A percentile compares a stretch with the other conserved stretches of the same genome.
Evolutionary conservation across 2,888 invertebrate genomes (phyloP).

Genomic region (Globia sparganii): DNA sequence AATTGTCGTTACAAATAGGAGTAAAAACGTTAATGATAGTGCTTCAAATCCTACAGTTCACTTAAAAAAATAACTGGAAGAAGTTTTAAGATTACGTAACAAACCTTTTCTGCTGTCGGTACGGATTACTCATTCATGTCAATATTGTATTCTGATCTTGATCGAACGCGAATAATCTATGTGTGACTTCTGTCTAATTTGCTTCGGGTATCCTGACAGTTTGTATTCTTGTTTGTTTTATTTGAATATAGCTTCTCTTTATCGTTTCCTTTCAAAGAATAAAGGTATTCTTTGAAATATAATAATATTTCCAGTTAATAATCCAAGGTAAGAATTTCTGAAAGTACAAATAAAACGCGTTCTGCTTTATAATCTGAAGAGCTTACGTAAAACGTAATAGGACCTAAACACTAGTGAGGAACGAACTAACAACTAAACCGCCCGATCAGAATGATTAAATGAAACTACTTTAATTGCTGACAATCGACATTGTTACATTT

Average conservation of each 20-base stretch:
- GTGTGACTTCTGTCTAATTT: constrained; percentile 66
- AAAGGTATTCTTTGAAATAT: too few relatives aligned
- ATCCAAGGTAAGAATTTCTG: not conserved
- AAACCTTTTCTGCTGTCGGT: constrained; percentile 47
- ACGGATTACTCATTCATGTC: constrained; percentile 59
- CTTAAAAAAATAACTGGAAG: not conserved
- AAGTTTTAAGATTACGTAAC: constrained; percentile 43
- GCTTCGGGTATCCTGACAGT: constrained; percentile 54
- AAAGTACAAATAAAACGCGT: constrained; percentile 17
- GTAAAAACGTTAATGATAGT: constrained; percentile 3
- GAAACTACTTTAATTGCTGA: constrained; percentile 65
- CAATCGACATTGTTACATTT: constrained; percentile 64
- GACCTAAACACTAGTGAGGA: constrained; percentile 50
- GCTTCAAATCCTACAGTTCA: not conserved
- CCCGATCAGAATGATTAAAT: constrained; percentile 58
- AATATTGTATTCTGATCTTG: constrained; percentile 64
- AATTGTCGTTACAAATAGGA: constrained; percentile 9
- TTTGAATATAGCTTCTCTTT: constrained; percentile 35
- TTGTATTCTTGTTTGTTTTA: constrained; percentile 54
- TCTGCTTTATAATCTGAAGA: constrained; percentile 19
- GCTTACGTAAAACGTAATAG: constrained; percentile 54
- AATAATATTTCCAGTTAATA: constrained; percentile 13
- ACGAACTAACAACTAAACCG: constrained; percentile 36
- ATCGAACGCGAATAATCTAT: constrained; percentile 63
- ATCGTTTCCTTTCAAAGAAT: constrained; percentile 48